Base-by-base conservation (phyloP, 2,888 invertebrate species). In the Unio delphinus region DNA sequence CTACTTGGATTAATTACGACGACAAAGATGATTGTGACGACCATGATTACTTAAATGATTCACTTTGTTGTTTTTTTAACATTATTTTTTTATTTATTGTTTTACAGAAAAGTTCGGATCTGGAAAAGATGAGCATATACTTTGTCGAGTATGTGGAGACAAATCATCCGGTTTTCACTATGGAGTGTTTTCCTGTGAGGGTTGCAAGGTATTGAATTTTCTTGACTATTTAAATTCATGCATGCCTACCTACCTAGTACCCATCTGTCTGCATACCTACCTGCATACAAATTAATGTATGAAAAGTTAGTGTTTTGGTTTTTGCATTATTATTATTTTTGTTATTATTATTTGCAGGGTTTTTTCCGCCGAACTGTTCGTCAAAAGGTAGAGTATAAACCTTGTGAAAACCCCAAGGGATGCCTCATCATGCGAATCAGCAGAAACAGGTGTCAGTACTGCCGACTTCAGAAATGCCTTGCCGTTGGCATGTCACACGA, bases 161-260 rank as follows among this genome's bases (percentile, higher is more conserved):
- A 85, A 83, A 64, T 86, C 88, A 0, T 87, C 87, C 2, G 88
- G 88, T 1, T 87, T 87, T 66, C 88, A 88, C 62, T 88, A 87
- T 74, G 87, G 87, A 1, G 88, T 87, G 0, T 87, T 87, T 68
- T 87, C 87, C 1, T 88, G 88, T 67, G 88, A 87, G 67, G 88
- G 87, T 0, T 88, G 88, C 70, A 88, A 88, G 84, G 87, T 85
- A 68, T 65, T 79, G 61, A 55, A 30, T 15, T 45, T 45, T 11
- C 15, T 45, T 45, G 15, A 15, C 34, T 15, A 15, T 45, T 45
- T 45, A 15, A 45, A 45, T 45, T 7, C 7, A 1, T 45, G 15
- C 45, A 15, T 34, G 28, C 28, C 2, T 28, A 28, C 28, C 28
- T 28, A 28, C 28, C 28, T 28, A n/a, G n/a, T n/a, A 28, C 28